phyloP scores from a whole-genome alignment of 2,888 invertebrate genomes.

The Masnerella sp. region DNA sequence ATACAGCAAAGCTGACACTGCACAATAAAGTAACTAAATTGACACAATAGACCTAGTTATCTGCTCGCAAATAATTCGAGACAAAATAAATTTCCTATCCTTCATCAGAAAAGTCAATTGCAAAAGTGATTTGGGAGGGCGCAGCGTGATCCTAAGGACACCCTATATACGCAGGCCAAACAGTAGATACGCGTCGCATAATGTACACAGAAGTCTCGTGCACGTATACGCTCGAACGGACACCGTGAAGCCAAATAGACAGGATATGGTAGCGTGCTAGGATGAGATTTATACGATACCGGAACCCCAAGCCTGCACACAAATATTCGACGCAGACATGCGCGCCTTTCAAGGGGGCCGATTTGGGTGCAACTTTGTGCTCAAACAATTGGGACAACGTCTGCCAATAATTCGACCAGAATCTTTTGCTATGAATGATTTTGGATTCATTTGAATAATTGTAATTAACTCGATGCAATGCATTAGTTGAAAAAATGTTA shows the following conservation, averaged over 20 bases:
- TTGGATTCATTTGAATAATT: no score
- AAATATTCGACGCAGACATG: slow-evolving; percentile 56
- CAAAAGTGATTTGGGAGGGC: neutral
- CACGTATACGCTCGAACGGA: slow-evolving; percentile 58
- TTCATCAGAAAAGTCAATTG: no score
- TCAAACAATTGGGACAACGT: slow-evolving; percentile 35
- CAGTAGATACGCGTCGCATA: slow-evolving; percentile 48
- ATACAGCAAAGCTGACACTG: no score
- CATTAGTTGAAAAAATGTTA: no score
- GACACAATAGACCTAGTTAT: no score
- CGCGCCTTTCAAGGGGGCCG: slow-evolving; percentile 38
- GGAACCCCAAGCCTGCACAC: slow-evolving; percentile 68
- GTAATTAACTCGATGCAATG: no score
- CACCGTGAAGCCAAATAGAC: slow-evolving; percentile 67
- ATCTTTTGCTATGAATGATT: no score
- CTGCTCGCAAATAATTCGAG: no score
- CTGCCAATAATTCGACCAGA: slow-evolving; percentile 23
- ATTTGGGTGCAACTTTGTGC: slow-evolving; percentile 40
- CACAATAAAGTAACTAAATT: no score
- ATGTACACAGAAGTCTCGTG: slow-evolving; percentile 43
- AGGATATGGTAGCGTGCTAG: slow-evolving; percentile 67
- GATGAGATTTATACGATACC: slow-evolving; percentile 75
- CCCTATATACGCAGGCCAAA: slow-evolving; percentile 36
- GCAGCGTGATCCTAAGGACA: slow-evolving; percentile 13
- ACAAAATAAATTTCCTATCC: no score